Conservation (phyloP, 2,888 invertebrate genomes). For the Cheilosia impressa region DNA sequence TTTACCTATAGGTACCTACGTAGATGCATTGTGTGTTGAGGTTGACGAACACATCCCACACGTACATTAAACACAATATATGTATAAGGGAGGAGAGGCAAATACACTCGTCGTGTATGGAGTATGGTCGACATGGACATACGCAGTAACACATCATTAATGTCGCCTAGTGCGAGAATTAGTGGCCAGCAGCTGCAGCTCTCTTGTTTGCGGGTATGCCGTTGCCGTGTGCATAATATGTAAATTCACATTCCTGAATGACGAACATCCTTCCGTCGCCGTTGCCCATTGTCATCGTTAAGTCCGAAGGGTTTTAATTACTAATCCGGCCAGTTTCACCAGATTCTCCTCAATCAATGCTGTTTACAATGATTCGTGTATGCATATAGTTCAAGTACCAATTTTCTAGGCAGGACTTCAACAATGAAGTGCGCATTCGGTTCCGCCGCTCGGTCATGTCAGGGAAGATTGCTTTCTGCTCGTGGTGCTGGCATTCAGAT, state of each 20-base stretch:
- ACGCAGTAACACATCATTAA: background rate
- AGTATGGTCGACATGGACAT: background rate
- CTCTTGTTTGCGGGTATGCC: constrained; percentile 1
- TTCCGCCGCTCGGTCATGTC: background rate
- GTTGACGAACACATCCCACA: constrained; percentile 44
- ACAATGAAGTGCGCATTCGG: background rate
- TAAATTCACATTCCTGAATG: constrained; percentile 19
- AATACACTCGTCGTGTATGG: constrained; percentile 9
- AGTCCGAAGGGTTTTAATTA: constrained; percentile 62
- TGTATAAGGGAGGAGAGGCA: constrained; percentile 5
- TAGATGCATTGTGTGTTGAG: constrained; percentile 34
- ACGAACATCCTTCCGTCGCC: constrained; percentile 22
- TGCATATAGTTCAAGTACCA: constrained; percentile 51
- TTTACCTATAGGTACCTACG: background rate
- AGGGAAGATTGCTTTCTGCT: constrained; percentile 14
- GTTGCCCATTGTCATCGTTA: constrained; percentile 6
- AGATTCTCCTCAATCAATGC: constrained; percentile 34
- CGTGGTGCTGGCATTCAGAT: constrained; percentile 18
- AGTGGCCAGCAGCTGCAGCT: constrained; percentile 1
- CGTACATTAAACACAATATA: constrained; percentile 16
- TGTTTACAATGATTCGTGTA: constrained; percentile 57
- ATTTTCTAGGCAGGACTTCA: constrained; percentile 10
- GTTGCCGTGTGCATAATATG: constrained; percentile 16
- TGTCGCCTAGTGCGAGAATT: constrained; percentile 17
- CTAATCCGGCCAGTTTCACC: constrained; percentile 48